Evolutionary conservation across 2,888 invertebrate species (phyloP).

Genomic region (Aporophyla lueneburgensis): DNA sequence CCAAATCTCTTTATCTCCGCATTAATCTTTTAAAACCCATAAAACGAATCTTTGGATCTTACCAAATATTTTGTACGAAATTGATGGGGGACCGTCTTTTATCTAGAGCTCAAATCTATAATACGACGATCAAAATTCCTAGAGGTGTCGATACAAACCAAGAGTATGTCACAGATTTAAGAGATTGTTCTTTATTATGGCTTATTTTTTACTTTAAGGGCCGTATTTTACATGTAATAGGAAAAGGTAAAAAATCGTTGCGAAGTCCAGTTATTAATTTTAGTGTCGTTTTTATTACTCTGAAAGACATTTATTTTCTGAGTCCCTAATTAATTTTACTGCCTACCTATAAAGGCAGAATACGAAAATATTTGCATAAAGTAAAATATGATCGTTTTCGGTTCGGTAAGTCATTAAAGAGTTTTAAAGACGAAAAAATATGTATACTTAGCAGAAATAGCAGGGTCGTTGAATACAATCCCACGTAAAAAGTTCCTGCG

Average conservation of each 20-base stretch:
- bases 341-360: conserved; percentile 52
- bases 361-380: conserved; percentile 59
- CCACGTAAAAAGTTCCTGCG: conserved; percentile 62
- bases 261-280: conserved; percentile 61
- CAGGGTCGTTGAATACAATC: conserved; percentile 58
- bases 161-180: conserved; percentile 80
- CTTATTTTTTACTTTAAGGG: conserved; percentile 68
- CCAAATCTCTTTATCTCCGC: conserved; percentile 87
- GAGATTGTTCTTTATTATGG: conserved; percentile 74
- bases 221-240: conserved; percentile 32
- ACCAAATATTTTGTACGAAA: conserved; percentile 89
- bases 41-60: conserved; percentile 89
- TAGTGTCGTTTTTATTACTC: conserved; percentile 58
- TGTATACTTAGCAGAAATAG: conserved; percentile 27
- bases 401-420: conserved; percentile 25
- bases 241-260: conserved; percentile 53
- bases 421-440: conserved; percentile 4
- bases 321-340: conserved; percentile 58
- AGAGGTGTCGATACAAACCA: conserved; percentile 89
- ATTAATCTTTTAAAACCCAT: conserved; percentile 88
- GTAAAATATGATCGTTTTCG: conserved; percentile 30
- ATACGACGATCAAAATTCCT: conserved; percentile 88
- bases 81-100: conserved; percentile 87
- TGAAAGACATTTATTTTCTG: conserved; percentile 52
- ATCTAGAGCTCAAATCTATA: conserved; percentile 84